phyloP scores from a whole-genome alignment of 2,113 vertebrate genomes.

The Scomber colias region DNA sequence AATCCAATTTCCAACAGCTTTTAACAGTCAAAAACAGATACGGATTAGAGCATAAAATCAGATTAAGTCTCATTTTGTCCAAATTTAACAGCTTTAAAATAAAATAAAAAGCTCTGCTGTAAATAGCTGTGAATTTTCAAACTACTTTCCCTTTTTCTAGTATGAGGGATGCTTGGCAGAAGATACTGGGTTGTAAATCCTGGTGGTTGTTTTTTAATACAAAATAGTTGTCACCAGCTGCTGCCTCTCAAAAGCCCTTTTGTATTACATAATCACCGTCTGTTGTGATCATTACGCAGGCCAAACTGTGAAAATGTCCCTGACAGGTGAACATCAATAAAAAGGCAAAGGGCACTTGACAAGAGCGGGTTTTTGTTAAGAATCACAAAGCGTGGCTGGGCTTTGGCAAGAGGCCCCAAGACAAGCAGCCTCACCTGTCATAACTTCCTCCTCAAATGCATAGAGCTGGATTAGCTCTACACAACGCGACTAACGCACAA shows the following conservation, averaged over 20 bases:
- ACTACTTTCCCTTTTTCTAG: neutral
- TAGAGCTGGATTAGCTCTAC: slow-evolving; percentile 28
- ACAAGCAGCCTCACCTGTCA: slow-evolving; percentile 53
- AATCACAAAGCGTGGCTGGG: slow-evolving; percentile 30
- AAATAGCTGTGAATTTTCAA: neutral
- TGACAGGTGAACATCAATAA: slow-evolving; percentile 30
- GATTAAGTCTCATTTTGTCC: neutral
- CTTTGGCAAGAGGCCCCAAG: slow-evolving; percentile 29
- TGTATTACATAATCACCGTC: slow-evolving; percentile 8
- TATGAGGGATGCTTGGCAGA: neutral
- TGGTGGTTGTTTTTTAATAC: neutral
- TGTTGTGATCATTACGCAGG: neutral
- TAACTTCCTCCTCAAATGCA: slow-evolving; percentile 42
- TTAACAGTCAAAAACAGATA: too few species aligned
- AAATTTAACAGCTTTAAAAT: neutral
- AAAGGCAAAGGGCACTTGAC: neutral
- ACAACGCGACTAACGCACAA: slow-evolving; percentile 27
- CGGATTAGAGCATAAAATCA: neutral
- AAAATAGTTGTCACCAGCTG: slow-evolving; percentile 8
- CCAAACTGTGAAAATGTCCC: slow-evolving; percentile 21
- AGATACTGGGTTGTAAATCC: neutral
- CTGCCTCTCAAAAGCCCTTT: slow-evolving; percentile 16
- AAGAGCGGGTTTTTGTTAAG: slow-evolving; percentile 33
- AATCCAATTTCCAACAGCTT: too few species aligned
- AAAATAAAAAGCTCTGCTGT: neutral